Conservation (phyloP, 2,113 vertebrate genomes). For the Pomatostomus ruficeps region DNA sequence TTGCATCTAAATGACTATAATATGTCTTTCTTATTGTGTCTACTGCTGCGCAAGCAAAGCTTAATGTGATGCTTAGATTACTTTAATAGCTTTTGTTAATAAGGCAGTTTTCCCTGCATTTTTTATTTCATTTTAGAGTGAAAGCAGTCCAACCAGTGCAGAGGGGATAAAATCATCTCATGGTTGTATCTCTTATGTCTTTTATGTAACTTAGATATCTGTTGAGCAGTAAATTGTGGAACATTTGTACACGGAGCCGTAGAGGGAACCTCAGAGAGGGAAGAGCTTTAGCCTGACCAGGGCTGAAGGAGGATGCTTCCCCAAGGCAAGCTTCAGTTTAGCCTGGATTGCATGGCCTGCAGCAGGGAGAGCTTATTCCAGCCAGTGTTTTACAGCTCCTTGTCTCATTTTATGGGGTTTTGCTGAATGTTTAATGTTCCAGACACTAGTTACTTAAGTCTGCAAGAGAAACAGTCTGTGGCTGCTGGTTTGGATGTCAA, state of each 20-base stretch:
- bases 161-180: neutral
- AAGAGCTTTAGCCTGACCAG: neutral
- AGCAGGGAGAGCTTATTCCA: neutral
- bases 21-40: conserved; percentile 65
- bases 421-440: neutral
- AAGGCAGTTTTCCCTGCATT: conserved; percentile 54
- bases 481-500: neutral
- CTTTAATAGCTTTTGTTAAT: conserved; percentile 73
- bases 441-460: neutral
- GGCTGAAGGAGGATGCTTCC: neutral
- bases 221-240: neutral
- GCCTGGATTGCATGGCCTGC: neutral
- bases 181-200: neutral
- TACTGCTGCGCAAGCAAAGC: conserved; percentile 70
- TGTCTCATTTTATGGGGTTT: neutral
- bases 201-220: conserved; percentile 7
- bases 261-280: neutral
- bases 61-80: conserved; percentile 71
- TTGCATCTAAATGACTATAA: conserved; percentile 65
- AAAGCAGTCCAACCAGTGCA: conserved; percentile 32
- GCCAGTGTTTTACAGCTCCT: neutral
- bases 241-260: neutral
- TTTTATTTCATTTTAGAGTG: conserved; percentile 59
- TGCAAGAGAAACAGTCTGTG: neutral
- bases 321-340: neutral